A percentile compares a stretch with the other conserved stretches of the same genome.
Conservation (phyloP, 2,888 invertebrate genomes). For the Noctua pronuba region DNA sequence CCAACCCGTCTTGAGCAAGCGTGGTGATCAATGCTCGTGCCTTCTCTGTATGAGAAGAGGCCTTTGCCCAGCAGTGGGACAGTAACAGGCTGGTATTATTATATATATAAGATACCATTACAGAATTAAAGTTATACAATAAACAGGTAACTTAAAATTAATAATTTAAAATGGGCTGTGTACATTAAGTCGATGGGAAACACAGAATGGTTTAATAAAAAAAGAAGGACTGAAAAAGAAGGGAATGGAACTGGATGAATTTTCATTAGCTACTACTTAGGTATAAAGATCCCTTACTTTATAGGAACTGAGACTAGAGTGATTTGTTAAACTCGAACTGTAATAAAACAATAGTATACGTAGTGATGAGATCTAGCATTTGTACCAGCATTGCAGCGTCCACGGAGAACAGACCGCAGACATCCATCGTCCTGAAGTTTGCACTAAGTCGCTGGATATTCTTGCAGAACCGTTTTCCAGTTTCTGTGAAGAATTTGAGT, state of each 20-base stretch:
- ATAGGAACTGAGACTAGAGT: neutral
- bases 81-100: too few species aligned
- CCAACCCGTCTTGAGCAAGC: too few species aligned
- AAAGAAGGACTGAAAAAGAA: too few species aligned
- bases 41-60: too few species aligned
- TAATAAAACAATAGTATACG: conserved; percentile 34
- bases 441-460: conserved; percentile 21
- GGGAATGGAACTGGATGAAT: too few species aligned
- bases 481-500: conserved; percentile 10
- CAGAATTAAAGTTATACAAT: neutral
- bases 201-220: too few species aligned
- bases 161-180: neutral
- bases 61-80: too few species aligned
- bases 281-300: too few species aligned
- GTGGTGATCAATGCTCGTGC: too few species aligned
- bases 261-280: neutral
- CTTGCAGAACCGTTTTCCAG: conserved; percentile 26
- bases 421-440: conserved; percentile 9
- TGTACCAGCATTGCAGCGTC: conserved; percentile 21
- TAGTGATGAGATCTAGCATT: conserved; percentile 21
- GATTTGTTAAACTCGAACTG: conserved; percentile 28
- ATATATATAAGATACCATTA: too few species aligned
- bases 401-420: conserved; percentile 23
- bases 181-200: too few species aligned
- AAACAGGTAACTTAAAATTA: too few species aligned